phyloP scores from a whole-genome alignment of 2,797 vertebrate species.

The Sebastes kiyomatsui region DNA sequence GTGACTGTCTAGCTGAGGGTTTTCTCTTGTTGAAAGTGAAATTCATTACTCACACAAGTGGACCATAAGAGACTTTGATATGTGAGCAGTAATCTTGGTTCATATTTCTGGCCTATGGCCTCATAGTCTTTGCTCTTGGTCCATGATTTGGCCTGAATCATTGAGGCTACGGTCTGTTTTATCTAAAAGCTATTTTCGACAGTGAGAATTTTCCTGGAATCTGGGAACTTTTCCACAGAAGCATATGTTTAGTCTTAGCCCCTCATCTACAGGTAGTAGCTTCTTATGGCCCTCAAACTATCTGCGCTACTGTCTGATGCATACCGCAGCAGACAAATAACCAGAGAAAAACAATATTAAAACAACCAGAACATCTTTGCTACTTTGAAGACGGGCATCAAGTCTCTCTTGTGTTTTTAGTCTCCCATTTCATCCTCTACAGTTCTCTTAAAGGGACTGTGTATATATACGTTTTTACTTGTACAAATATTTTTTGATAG shows the following conservation, averaged over 20 bases:
- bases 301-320: rapidly evolving
- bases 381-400: neutral
- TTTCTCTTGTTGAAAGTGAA: neutral
- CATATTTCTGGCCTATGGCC: neutral
- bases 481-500: too few relatives aligned
- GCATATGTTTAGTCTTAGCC: neutral
- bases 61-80: neutral
- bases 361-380: neutral
- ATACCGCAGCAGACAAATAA: neutral
- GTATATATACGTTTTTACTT: too few relatives aligned
- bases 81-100: neutral
- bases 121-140: neutral
- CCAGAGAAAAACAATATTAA: neutral
- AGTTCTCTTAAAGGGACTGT: neutral
- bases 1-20: neutral
- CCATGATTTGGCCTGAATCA: neutral
- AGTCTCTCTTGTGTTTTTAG: too few relatives aligned
- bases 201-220: neutral
- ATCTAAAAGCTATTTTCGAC: neutral
- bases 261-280: neutral
- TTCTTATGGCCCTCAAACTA: neutral
- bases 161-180: neutral
- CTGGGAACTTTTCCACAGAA: neutral
- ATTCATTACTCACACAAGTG: neutral
- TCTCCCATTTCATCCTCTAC: neutral